A percentile compares a stretch with the other conserved stretches of the same genome.
These are phyloP conservation scores for Mythimna albipuncta DNA, from an alignment of 2,888 invertebrate species.

Conservation along the genomic window DNA sequence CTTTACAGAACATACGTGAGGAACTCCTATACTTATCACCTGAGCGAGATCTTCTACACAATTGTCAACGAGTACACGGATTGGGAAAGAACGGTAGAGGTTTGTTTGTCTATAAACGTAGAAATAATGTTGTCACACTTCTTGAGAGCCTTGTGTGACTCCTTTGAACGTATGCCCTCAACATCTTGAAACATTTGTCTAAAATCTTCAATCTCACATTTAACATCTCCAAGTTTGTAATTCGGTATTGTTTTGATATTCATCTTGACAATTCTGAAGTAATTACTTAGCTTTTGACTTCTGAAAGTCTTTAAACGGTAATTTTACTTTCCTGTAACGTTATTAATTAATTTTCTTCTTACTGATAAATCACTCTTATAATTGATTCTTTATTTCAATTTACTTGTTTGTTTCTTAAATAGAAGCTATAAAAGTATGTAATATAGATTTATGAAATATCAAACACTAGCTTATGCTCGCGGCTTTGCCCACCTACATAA, in stretches of 20 bases:
- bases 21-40: slow-evolving; percentile 98
- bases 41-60: slow-evolving; percentile 98
- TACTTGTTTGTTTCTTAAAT: neutral
- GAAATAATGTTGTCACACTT: slow-evolving; percentile 45
- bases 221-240: slow-evolving; percentile 11
- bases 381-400: neutral
- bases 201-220: slow-evolving; percentile 15
- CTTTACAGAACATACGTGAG: slow-evolving; percentile 95
- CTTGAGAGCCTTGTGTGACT: slow-evolving; percentile 17
- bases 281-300: slow-evolving; percentile 26
- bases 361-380: neutral
- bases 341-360: slow-evolving; percentile 14
- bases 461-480: no score
- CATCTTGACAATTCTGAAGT: slow-evolving; percentile 10
- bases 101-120: slow-evolving; percentile 80
- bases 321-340: slow-evolving; percentile 16
- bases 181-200: slow-evolving; percentile 18
- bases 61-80: slow-evolving; percentile 99
- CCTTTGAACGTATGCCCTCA: neutral
- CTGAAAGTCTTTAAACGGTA: slow-evolving; percentile 13
- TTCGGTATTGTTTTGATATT: slow-evolving; percentile 15
- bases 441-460: no score
- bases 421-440: no score
- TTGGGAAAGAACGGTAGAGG: slow-evolving; percentile 97
- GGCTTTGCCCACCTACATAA: no score